Evolutionary conservation across 1,140 invertebrate species (phyloP).

Genomic region (Nautilus pompilius): DNA sequence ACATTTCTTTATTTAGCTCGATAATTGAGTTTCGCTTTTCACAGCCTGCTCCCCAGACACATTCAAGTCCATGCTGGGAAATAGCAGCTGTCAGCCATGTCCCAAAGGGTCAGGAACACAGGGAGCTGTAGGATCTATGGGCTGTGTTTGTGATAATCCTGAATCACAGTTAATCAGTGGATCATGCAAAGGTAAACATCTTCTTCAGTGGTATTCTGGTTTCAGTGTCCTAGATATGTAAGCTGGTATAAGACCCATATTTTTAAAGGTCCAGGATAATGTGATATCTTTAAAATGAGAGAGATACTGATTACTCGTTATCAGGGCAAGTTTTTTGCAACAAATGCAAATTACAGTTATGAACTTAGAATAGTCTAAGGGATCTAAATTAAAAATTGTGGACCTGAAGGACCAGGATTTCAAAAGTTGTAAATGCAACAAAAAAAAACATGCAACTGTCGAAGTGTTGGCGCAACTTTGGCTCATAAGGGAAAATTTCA

Average conservation of each 20-base stretch:
- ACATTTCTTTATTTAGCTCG: too few relatives aligned
- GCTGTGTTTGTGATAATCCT: conserved; percentile 20
- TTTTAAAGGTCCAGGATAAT: neutral
- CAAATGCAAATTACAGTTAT: too few relatives aligned
- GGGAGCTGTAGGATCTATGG: conserved; percentile 13
- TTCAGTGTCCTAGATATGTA: neutral
- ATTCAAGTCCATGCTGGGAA: conserved; percentile 23
- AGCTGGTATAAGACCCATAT: neutral
- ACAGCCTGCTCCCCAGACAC: conserved; percentile 23
- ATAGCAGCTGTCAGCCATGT: conserved; percentile 23
- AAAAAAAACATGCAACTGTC: too few relatives aligned
- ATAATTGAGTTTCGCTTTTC: conserved; percentile 2
- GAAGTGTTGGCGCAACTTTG: too few relatives aligned
- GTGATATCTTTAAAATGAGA: neutral
- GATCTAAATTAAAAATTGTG: too few relatives aligned
- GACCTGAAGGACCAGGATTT: too few relatives aligned
- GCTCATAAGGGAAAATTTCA: too few relatives aligned
- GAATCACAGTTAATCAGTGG: conserved; percentile 10
- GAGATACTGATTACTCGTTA: too few relatives aligned
- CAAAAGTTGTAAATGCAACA: too few relatives aligned
- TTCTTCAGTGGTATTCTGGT: neutral
- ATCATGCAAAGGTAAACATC: conserved; percentile 19
- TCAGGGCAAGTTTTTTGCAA: too few relatives aligned
- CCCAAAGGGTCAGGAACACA: conserved; percentile 12
- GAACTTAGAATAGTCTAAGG: too few relatives aligned